Percentiles rank a stretch among this genome's conserved stretches.
Conservation (phyloP, 2,888 invertebrate species). For the Acanthococcus lagerstroemiae region DNA sequence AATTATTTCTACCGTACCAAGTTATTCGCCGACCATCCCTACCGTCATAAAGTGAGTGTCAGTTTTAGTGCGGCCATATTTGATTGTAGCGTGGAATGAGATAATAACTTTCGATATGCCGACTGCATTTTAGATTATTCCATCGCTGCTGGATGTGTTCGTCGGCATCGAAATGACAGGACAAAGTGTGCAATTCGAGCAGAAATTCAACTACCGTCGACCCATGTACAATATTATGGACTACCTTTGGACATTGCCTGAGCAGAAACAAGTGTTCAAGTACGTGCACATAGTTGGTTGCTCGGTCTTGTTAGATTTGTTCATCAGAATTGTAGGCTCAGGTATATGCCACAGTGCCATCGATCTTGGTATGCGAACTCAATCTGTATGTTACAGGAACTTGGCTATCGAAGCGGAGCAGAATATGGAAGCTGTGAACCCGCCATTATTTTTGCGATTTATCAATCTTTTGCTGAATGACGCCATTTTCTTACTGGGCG, state of each 20-base stretch:
- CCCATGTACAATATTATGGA: conserved; percentile 93
- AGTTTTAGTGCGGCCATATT: too few species aligned
- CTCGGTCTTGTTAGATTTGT: too few species aligned
- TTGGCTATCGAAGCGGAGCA: conserved; percentile 69
- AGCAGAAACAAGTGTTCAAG: conserved; percentile 68
- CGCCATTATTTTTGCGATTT: conserved; percentile 87
- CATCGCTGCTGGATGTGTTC: conserved; percentile 76
- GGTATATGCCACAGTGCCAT: too few species aligned
- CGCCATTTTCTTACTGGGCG: conserved; percentile 88
- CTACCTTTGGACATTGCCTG: conserved; percentile 73
- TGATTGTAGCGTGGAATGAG: neutral
- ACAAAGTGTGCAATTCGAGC: conserved; percentile 88
- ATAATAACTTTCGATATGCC: neutral
- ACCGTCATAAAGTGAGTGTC: conserved; percentile 53
- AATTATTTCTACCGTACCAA: conserved; percentile 56
- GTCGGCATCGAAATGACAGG: conserved; percentile 98
- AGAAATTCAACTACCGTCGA: conserved; percentile 90
- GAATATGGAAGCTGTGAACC: conserved; percentile 81
- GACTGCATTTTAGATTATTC: conserved; percentile 54
- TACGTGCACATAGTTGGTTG: too few species aligned
- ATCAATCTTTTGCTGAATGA: conserved; percentile 95
- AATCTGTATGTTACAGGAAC: conserved; percentile 45
- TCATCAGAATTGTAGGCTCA: too few species aligned
- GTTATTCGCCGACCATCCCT: conserved; percentile 62
- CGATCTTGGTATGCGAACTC: neutral